A percentile compares a stretch with the other conserved stretches of the same genome.
phyloP scores from a whole-genome alignment of 2,888 invertebrate species.

The Cabera pusaria region DNA sequence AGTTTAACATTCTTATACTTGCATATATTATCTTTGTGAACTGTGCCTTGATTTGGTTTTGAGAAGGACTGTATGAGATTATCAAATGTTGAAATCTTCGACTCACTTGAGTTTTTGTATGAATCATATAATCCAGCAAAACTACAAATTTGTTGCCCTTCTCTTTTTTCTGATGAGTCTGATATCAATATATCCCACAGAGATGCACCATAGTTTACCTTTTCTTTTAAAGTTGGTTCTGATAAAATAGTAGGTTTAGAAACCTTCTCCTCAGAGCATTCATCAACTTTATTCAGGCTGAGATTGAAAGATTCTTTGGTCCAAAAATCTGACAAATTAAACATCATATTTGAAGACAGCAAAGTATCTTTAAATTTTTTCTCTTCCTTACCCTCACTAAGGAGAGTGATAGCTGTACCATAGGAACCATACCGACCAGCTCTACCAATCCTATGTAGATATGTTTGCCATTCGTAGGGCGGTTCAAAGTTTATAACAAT shows the following conservation, averaged over 20 bases:
- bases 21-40: conserved; percentile 1
- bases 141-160: conserved; percentile 22
- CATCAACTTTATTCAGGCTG: conserved; percentile 1
- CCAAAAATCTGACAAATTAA: conserved; percentile 55
- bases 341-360: conserved; percentile 73
- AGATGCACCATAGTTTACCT: no score
- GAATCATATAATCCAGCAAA: conserved; percentile 46
- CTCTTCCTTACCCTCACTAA: conserved; percentile 86
- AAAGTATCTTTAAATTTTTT: conserved; percentile 82
- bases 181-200: conserved; percentile 45
- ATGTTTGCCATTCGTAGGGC: conserved; percentile 90
- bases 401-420: conserved; percentile 90
- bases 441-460: conserved; percentile 97
- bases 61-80: conserved; percentile 51
- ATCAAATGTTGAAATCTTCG: conserved; percentile 46
- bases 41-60: conserved; percentile 21
- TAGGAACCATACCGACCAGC: conserved; percentile 96
- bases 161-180: conserved; percentile 14
- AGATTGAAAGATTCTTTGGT: conserved; percentile 35
- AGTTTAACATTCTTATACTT: conserved; percentile 19
- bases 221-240: no score
- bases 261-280: no score
- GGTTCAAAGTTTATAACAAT: conserved; percentile 96
- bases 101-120: conserved; percentile 33
- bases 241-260: no score